Base-by-base conservation (phyloP, 2,113 vertebrate genomes). In the Marcusenius ussheri region DNA sequence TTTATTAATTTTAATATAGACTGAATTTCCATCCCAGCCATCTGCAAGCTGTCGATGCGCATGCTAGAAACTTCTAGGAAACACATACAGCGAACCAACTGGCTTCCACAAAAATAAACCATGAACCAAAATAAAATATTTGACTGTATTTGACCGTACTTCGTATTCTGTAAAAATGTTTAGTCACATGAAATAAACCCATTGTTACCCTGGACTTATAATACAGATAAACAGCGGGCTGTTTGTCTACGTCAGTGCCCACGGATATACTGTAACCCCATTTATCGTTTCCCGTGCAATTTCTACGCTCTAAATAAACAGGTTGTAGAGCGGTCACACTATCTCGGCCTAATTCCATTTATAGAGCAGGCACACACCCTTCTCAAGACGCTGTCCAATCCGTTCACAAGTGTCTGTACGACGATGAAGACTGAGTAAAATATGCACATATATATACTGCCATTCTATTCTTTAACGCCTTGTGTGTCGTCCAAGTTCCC, bases 401-500 rank as follows among this genome's bases (percentile, higher is more conserved):
- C 92, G 84, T 21, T 92, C 80, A 2, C 74, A 8, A 80, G 92
- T 85, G 87, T 83, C 39, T 83, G 70, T 83, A 89, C 89, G 92
- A 90, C 92, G 92, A 91, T 92, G 92, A 91, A 92, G 86, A 90
- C 91, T 89, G 92, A 91, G 94, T 91, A 93, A 95, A 94, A 93
- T 93, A 95, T 94, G 91, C 91, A 92, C 91, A 92, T 95, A 96
- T 96, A 96, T 96, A 96, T 93, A 95, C 94, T 90, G 93, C 95
- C 94, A 89, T 66, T 45, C 90, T 84, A 93, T 66, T 91, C 92
- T 91, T 90, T 92, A 92, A 88, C 94, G 88, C 92, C 93, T 92
- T 89, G 96, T 96, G 96, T 94, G 92, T 91, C 89, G 94, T 96
- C 94, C 95, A 95, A 90, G 94, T 45, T 80, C 19, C 49, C 10